phyloP scores from a whole-genome alignment of 1,140 invertebrate genomes.

The Chironomus striatipennis region DNA sequence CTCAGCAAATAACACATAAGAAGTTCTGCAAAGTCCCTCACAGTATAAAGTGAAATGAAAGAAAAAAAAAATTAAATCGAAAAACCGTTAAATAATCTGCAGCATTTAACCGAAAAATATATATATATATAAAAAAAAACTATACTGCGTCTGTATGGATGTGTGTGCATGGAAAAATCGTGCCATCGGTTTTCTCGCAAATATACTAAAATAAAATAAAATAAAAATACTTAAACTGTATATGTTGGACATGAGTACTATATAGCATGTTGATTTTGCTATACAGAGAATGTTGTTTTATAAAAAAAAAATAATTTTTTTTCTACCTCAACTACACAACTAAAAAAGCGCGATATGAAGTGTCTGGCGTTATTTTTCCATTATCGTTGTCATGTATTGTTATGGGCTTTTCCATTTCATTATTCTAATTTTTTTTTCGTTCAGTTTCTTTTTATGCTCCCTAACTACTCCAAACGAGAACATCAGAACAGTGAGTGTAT shows the following conservation, averaged over 20 bases:
- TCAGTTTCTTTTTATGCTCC: background rate
- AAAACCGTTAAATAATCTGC: constrained; percentile 22
- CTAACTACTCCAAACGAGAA: background rate
- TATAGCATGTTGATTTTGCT: constrained; percentile 18
- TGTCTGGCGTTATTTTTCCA: constrained; percentile 23
- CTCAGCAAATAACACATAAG: no score
- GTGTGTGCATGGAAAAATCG: constrained; percentile 6
- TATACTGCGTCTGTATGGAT: background rate
- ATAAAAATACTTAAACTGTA: background rate
- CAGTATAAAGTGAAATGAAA: background rate
- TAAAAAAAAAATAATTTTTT: constrained; percentile 9
- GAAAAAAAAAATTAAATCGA: background rate
- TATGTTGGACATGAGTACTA: constrained; percentile 2
- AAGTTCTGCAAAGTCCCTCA: background rate
- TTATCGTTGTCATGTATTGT: constrained; percentile 13
- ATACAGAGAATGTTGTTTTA: constrained; percentile 19
- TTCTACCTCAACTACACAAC: constrained; percentile 10
- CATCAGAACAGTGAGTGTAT: no score
- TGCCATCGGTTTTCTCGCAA: constrained; percentile 17
- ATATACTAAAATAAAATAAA: background rate
- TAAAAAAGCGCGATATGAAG: background rate
- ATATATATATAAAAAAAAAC: constrained; percentile 15
- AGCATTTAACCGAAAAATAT: constrained; percentile 1
- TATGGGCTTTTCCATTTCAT: constrained; percentile 13
- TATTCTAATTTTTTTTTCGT: background rate